Evolutionary conservation across 1,140 invertebrate genomes (phyloP).

Genomic region (Nebria ingens): DNA sequence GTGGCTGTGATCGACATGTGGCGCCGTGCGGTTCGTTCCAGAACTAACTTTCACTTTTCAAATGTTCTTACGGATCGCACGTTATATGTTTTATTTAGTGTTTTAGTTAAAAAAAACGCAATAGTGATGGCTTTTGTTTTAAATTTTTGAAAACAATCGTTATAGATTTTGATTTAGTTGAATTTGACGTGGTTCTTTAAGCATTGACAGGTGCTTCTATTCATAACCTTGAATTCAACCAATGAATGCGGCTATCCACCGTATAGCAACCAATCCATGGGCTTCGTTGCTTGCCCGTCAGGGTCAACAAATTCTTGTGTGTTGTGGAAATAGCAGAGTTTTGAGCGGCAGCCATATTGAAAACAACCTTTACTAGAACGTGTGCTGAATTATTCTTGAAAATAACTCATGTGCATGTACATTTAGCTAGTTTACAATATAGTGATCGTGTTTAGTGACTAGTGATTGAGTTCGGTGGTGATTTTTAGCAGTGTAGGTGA

Average conservation of each 20-base stretch:
- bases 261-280: slow-evolving; percentile 29
- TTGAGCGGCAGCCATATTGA: slow-evolving; percentile 35
- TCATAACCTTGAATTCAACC: slow-evolving; percentile 33
- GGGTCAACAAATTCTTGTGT: slow-evolving; percentile 37
- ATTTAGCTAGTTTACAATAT: slow-evolving; percentile 9
- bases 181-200: too few species aligned
- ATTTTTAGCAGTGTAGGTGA: slow-evolving; percentile 16
- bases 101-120: too few species aligned
- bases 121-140: too few species aligned
- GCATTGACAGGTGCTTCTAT: slow-evolving; percentile 33
- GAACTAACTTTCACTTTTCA: neutral
- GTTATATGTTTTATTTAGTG: too few species aligned
- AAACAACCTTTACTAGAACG: slow-evolving; percentile 34
- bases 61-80: neutral
- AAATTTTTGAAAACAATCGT: too few species aligned
- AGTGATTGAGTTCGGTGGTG: slow-evolving; percentile 13
- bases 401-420: slow-evolving; percentile 19
- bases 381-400: slow-evolving; percentile 31
- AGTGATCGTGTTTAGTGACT: slow-evolving; percentile 16
- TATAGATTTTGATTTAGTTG: too few species aligned
- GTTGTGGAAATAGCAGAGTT: slow-evolving; percentile 31
- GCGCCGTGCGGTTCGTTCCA: too few species aligned
- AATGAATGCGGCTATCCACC: slow-evolving; percentile 24
- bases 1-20: too few species aligned
- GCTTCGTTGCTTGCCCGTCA: slow-evolving; percentile 22